Conservation (phyloP, 1,140 invertebrate genomes). For the Drosophila carrolli region DNA sequence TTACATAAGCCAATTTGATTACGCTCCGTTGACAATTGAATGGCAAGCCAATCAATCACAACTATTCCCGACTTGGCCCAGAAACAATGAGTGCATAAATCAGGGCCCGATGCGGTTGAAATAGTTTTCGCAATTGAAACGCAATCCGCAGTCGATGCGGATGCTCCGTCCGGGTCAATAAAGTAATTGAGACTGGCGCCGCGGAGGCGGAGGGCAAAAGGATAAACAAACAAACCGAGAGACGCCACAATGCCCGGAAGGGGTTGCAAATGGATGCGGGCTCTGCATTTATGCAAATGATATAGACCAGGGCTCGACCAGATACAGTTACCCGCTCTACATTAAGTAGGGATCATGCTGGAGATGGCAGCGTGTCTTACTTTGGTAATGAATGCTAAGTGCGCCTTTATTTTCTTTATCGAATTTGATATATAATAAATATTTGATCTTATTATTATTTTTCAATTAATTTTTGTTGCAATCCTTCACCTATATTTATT, state of each 20-base stretch:
- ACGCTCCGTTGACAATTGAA: constrained; percentile 71
- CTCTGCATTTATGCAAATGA: constrained; percentile 54
- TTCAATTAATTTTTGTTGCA: neutral
- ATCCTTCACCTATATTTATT: too few relatives aligned
- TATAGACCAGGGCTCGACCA: constrained; percentile 17
- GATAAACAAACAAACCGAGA: constrained; percentile 51
- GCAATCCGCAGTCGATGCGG: constrained; percentile 32
- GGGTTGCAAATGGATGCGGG: constrained; percentile 54
- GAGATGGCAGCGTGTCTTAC: neutral
- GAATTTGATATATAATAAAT: neutral
- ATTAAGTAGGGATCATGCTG: constrained; percentile 10
- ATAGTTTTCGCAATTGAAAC: constrained; percentile 64
- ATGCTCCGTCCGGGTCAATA: constrained; percentile 60
- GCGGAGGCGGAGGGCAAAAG: constrained; percentile 37
- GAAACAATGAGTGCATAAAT: constrained; percentile 44
- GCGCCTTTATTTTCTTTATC: neutral
- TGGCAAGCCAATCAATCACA: constrained; percentile 73
- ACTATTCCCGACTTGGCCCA: constrained; percentile 52
- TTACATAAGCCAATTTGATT: constrained; percentile 80
- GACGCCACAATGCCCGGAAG: constrained; percentile 27
- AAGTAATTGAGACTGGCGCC: constrained; percentile 82
- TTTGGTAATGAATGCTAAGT: neutral
- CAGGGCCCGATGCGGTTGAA: constrained; percentile 20
- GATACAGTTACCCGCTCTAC: constrained; percentile 34
- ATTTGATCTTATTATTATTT: neutral